Base-by-base conservation (phyloP, 2,113 vertebrate species). In the Trichomycterus rosablanca region DNA sequence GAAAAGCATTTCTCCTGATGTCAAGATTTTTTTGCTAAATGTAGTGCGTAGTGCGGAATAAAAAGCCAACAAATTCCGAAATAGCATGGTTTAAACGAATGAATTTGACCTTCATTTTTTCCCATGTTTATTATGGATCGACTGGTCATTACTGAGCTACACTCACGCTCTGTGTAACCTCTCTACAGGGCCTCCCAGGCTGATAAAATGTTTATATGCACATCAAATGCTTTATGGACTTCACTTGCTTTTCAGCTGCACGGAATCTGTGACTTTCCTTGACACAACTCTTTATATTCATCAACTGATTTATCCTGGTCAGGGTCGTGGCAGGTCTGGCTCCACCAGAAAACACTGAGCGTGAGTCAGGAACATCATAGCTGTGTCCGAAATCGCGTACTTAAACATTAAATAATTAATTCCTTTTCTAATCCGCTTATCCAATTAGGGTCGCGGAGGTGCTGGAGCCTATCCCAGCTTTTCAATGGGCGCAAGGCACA, bases 171-270 rank as follows among this genome's bases (percentile, higher is more conserved):
- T 74, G 57, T 76, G 84, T 84, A 84, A 82, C 82, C 82, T 82
- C 80, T 79, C 76, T 65, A 75, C 71, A 72, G 74, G 76, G 75
- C 81, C 83, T 77, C 76, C 78, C 72, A 71, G 78, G 79, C 81
- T 80, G 83, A 78, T 86, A 83, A 85, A 86, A 81, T 77, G 78
- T 83, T 85, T 86, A 85, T 83, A 79, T 83, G 81, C 81, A 83
- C 79, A 83, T 83, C 83, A 84, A 85, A 78, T 79, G 72, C 82
- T 87, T 87, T 86, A 87, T 84, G 76, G 80, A 87, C 83, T 86
- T 76, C 79, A 73, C 24, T 72, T 74, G 73, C 78, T 66, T 78
- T 76, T 81, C 70, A 76, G 72, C 82, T 76, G 74, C 79, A 51
- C 67, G 72, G 75, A 83, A 84, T 86, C 80, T 78, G 81, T 84